Conservation (phyloP, 2,113 vertebrate species). For the Carassius gibelio region DNA sequence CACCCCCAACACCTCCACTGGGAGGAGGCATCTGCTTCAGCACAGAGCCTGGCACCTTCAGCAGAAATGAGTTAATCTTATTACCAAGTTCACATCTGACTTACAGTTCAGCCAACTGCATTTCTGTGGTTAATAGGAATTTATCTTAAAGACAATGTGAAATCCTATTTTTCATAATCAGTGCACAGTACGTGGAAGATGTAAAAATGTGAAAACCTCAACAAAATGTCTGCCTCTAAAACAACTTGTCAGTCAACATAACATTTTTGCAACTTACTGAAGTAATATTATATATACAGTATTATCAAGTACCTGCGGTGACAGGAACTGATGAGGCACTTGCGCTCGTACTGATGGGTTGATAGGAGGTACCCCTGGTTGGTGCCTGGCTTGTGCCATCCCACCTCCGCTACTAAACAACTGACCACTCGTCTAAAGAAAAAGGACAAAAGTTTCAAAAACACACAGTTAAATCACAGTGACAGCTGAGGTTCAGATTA, state of each 20-base stretch:
- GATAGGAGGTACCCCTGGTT: conserved; percentile 87
- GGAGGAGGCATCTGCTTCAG: conserved; percentile 95
- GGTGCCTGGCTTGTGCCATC: conserved; percentile 95
- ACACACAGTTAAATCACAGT: conserved; percentile 82
- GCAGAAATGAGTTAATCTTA: neutral
- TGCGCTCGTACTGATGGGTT: conserved; percentile 98
- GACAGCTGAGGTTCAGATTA: conserved; percentile 65
- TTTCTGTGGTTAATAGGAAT: neutral
- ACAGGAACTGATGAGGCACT: conserved; percentile 99
- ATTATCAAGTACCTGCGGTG: conserved; percentile 85
- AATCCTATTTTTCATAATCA: neutral
- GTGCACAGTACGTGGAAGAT: neutral
- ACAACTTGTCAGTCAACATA: neutral
- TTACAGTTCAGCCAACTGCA: neutral
- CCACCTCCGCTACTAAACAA: conserved; percentile 93
- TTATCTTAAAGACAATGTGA: neutral
- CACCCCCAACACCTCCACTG: conserved; percentile 72
- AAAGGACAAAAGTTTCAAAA: conserved; percentile 86
- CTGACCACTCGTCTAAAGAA: conserved; percentile 85
- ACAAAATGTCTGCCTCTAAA: neutral
- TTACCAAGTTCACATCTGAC: neutral
- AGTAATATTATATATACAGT: neutral
- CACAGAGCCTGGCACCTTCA: conserved; percentile 93
- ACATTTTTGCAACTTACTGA: neutral
- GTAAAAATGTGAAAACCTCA: neutral